Evolutionary conservation across 1,140 invertebrate genomes (phyloP).

Genomic region (Helicoverpa armigera): DNA sequence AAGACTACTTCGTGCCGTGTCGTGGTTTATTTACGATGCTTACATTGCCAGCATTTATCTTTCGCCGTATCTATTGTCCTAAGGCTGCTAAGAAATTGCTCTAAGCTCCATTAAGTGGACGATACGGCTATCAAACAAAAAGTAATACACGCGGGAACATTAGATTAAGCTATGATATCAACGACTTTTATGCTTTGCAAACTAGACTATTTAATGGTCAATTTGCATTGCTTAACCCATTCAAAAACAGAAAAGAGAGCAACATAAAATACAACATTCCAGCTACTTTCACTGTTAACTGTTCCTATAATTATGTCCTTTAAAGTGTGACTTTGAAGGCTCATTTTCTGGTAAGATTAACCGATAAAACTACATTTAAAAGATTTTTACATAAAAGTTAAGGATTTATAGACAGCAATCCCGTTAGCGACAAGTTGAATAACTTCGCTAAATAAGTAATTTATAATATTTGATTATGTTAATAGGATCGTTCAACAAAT

Average conservation of each 20-base stretch:
- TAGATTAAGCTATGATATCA: slow-evolving; percentile 10
- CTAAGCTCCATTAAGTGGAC: slow-evolving; percentile 27
- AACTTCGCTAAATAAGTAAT: slow-evolving; percentile 41
- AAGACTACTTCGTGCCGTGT: slow-evolving; percentile 61
- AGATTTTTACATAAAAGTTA: slow-evolving; percentile 23
- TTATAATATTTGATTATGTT: slow-evolving; percentile 47
- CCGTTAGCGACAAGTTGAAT: slow-evolving; percentile 42
- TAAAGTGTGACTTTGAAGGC: slow-evolving; percentile 53
- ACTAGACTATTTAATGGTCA: background rate
- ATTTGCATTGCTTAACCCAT: slow-evolving; percentile 1
- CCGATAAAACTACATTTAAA: slow-evolving; percentile 49
- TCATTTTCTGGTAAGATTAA: slow-evolving; percentile 37
- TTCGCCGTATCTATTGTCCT: slow-evolving; percentile 55
- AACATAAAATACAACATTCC: background rate
- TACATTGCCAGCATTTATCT: slow-evolving; percentile 69
- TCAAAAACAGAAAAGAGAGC: background rate
- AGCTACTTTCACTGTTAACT: slow-evolving; percentile 50
- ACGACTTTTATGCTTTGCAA: slow-evolving; percentile 3
- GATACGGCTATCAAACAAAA: slow-evolving; percentile 12
- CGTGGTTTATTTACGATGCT: slow-evolving; percentile 76
- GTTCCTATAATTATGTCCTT: slow-evolving; percentile 59
- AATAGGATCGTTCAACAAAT: slow-evolving; percentile 42
- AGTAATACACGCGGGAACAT: slow-evolving; percentile 24
- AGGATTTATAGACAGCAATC: slow-evolving; percentile 32
- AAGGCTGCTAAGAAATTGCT: slow-evolving; percentile 43